A percentile compares a stretch with the other conserved stretches of the same genome.
phyloP scores from a whole-genome alignment of 2,888 invertebrate genomes.

The Pollenia angustigena region DNA sequence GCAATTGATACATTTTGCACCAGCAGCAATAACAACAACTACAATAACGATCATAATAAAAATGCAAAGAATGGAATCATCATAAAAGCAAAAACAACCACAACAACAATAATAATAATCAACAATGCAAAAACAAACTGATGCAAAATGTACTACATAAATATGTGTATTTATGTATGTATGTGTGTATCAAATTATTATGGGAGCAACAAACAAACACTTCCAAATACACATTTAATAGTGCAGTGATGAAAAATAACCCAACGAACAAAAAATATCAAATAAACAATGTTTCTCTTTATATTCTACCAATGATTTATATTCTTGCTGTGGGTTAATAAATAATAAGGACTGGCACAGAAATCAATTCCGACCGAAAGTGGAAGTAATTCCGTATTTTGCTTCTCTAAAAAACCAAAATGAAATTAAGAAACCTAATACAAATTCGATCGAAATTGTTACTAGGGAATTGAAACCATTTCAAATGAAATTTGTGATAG shows the following conservation, averaged over 20 bases:
- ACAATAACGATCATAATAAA: slow-evolving; percentile 23
- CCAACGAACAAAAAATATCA: slow-evolving; percentile 24
- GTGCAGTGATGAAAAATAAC: neutral
- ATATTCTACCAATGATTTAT: too few species aligned
- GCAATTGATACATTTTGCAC: slow-evolving; percentile 61
- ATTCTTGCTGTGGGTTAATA: too few species aligned
- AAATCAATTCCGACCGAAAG: too few species aligned
- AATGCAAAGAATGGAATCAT: slow-evolving; percentile 54
- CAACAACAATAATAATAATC: slow-evolving; percentile 9
- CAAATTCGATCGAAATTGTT: too few species aligned
- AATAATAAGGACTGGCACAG: too few species aligned
- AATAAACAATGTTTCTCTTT: neutral
- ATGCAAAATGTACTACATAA: slow-evolving; percentile 25
- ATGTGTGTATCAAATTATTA: slow-evolving; percentile 49
- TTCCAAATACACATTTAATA: too few species aligned
- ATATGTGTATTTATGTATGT: too few species aligned
- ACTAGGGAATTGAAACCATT: too few species aligned
- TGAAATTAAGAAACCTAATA: too few species aligned
- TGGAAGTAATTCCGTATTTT: too few species aligned
- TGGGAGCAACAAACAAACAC: slow-evolving; percentile 31
- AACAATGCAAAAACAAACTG: slow-evolving; percentile 29
- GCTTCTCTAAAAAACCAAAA: too few species aligned
- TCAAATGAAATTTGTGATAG: too few species aligned
- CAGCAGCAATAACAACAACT: slow-evolving; percentile 14
- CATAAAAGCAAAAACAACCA: neutral